Percentiles rank a stretch among this genome's conserved stretches.
Evolutionary conservation across 2,113 vertebrate species (phyloP).

Genomic region (Columba janthina): DNA sequence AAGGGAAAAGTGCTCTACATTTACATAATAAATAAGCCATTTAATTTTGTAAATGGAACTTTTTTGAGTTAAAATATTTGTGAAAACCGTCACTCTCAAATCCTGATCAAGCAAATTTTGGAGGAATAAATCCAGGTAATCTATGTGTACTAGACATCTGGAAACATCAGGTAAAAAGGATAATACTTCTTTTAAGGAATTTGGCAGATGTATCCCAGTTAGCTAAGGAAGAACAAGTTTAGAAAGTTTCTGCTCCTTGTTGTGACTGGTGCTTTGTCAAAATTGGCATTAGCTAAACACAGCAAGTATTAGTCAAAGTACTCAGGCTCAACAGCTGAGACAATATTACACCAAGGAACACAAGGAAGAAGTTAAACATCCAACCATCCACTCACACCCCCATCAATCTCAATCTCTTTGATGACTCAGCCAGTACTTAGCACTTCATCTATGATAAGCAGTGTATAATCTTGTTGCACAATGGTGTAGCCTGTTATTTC

Average conservation of each 20-base stretch:
- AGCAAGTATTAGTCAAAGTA: not conserved
- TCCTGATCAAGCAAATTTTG: not conserved
- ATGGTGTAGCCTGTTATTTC: conserved; percentile 26
- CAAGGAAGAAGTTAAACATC: conserved; percentile 10
- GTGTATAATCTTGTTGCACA: not conserved
- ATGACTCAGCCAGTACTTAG: not conserved
- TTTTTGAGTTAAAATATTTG: not conserved
- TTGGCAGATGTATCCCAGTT: not conserved
- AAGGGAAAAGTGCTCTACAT: not conserved
- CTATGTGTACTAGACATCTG: not conserved
- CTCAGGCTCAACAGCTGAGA: not conserved
- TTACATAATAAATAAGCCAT: not conserved
- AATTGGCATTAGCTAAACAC: conserved; percentile 2
- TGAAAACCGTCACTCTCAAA: not conserved
- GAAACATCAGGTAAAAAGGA: not conserved
- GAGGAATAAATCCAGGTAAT: not conserved
- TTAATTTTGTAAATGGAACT: not conserved
- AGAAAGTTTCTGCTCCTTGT: not conserved
- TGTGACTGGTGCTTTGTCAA: not conserved
- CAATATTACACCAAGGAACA: conserved; percentile 2
- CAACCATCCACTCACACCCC: not conserved
- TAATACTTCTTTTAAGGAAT: not conserved
- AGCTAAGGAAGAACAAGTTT: not conserved
- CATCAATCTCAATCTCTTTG: not conserved
- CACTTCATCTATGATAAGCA: conserved; percentile 17